phyloP scores from a whole-genome alignment of 2,113 vertebrate species.

The Gorsachius goisagi region DNA sequence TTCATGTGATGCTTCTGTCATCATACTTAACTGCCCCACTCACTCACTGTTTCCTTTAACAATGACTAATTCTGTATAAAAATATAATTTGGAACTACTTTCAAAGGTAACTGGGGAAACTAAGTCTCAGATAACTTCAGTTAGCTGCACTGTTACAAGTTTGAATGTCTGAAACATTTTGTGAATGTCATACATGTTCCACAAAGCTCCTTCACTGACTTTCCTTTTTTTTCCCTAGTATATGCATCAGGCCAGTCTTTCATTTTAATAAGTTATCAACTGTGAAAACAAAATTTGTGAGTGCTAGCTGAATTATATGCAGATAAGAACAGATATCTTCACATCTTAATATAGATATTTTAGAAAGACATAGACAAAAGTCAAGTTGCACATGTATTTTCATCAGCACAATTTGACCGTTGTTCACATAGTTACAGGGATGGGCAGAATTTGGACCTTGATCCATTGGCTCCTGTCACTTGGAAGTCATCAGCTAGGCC shows the following conservation, averaged over 20 bases:
- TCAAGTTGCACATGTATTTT: background rate
- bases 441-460: background rate
- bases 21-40: background rate
- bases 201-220: background rate
- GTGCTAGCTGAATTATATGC: background rate
- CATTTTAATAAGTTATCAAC: background rate
- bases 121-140: background rate
- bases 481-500: background rate
- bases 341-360: background rate
- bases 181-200: background rate
- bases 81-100: background rate
- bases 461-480: background rate
- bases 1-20: background rate
- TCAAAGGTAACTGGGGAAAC: background rate
- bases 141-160: background rate
- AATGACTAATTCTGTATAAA: background rate
- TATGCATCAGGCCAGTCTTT: background rate
- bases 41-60: background rate
- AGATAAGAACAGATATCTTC: background rate
- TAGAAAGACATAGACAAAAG: background rate
- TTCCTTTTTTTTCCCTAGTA: background rate
- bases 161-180: background rate
- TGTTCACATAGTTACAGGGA: background rate
- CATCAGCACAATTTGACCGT: background rate
- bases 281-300: background rate